Evolutionary conservation across 2,113 vertebrate species (phyloP).

Genomic region (Poeciliopsis retropinna): DNA sequence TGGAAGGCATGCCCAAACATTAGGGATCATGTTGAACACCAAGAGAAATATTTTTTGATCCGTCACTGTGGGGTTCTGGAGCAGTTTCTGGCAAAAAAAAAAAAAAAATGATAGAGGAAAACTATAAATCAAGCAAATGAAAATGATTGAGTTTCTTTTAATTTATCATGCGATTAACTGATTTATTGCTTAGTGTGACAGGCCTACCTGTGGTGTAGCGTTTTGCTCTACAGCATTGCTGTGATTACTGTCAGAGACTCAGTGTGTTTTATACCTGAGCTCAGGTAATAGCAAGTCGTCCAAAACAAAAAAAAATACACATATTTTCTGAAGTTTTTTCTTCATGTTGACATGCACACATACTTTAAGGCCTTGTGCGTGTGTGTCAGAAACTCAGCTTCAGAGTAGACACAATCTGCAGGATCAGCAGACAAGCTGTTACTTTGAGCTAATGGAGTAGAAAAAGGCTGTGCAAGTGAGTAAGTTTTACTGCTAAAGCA

Average conservation of each 20-base stretch:
- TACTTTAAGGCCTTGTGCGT: background rate
- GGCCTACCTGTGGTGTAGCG: too few species aligned
- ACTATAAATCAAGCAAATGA: too few species aligned
- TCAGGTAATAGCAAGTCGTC: too few species aligned
- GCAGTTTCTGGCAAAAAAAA: too few species aligned
- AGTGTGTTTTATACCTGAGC: too few species aligned
- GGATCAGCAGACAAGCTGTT: background rate
- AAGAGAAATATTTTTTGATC: background rate
- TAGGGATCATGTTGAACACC: background rate
- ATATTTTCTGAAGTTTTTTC: background rate
- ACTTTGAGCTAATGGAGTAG: slow-evolving; percentile 6
- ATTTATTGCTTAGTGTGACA: too few species aligned
- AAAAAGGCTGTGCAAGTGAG: background rate
- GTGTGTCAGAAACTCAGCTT: background rate
- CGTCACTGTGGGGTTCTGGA: background rate
- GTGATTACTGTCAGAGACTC: too few species aligned
- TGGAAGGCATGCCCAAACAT: background rate
- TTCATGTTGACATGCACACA: background rate
- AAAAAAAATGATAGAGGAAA: too few species aligned
- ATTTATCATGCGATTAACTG: too few species aligned
- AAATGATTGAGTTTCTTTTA: too few species aligned
- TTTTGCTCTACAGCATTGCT: too few species aligned
- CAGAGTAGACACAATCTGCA: background rate
- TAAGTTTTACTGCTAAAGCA: background rate
- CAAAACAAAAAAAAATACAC: too few species aligned